Conservation (phyloP, 1,140 invertebrate genomes). For the Microvelia longipes region DNA sequence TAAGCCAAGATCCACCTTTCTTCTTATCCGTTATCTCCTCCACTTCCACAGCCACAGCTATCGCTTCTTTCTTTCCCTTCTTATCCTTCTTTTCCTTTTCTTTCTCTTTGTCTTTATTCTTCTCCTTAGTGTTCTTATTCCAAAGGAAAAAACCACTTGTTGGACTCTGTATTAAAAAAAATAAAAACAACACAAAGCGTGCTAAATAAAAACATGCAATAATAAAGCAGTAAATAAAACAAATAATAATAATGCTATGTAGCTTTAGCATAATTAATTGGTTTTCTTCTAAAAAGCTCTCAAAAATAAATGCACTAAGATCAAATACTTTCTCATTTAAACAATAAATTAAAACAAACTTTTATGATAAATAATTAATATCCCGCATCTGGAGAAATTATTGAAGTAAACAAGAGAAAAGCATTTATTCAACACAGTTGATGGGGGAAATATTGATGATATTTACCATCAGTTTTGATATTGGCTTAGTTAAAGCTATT, state of each 20-base stretch:
- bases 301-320: too few species aligned
- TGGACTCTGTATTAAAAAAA: constrained; percentile 2
- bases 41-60: constrained; percentile 5
- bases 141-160: constrained; percentile 1
- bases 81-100: constrained; percentile 24
- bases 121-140: constrained; percentile 1
- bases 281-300: too few species aligned
- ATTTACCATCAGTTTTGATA: too few species aligned
- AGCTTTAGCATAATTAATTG: too few species aligned
- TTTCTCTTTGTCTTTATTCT: constrained; percentile 5
- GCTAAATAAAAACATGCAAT: constrained; percentile 1
- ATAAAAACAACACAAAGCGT: not conserved
- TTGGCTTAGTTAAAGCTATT: too few species aligned
- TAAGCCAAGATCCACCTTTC: not conserved
- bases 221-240: not conserved
- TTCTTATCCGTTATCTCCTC: constrained; percentile 3
- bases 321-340: too few species aligned
- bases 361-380: too few species aligned
- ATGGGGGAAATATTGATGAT: too few species aligned
- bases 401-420: too few species aligned
- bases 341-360: too few species aligned
- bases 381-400: too few species aligned
- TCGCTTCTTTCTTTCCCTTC: constrained; percentile 21
- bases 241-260: constrained; percentile 1
- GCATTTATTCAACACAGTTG: too few species aligned